Evolutionary conservation across 2,888 invertebrate species (phyloP).

Genomic region (Caenorhabditis drosophilae): DNA sequence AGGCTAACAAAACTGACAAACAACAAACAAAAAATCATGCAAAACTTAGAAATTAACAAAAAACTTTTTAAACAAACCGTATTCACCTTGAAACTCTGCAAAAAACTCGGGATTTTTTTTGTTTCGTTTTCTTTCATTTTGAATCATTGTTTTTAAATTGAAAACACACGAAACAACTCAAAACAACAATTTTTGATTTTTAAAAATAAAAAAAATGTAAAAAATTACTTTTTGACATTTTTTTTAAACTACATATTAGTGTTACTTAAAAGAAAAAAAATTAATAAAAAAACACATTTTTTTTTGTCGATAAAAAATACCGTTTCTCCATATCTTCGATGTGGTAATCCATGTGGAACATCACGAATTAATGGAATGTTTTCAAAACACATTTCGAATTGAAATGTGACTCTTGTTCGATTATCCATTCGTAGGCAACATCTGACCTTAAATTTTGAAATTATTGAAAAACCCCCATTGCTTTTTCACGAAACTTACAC

Average conservation of each 20-base stretch:
- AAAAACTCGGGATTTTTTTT: too few species aligned
- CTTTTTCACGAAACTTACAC: constrained; percentile 9
- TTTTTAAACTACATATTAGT: not conserved
- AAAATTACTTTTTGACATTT: not conserved
- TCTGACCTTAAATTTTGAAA: too few species aligned
- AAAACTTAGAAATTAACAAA: too few species aligned
- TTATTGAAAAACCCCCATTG: too few species aligned
- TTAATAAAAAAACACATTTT: not conserved
- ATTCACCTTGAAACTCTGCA: too few species aligned
- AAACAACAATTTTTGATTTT: not conserved
- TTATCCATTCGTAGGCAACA: constrained; percentile 55
- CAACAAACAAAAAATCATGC: too few species aligned
- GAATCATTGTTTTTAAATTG: too few species aligned
- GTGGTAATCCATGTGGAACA: constrained; percentile 33
- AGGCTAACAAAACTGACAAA: too few species aligned
- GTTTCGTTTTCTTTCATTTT: too few species aligned
- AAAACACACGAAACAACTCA: too few species aligned
- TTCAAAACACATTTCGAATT: constrained; percentile 59
- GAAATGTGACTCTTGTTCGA: constrained; percentile 42
- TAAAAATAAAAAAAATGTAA: not conserved
- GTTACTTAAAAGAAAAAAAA: not conserved
- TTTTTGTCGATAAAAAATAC: constrained; percentile 1
- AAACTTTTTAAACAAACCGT: too few species aligned
- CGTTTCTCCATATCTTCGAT: constrained; percentile 23
- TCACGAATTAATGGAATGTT: constrained; percentile 56